These are phyloP conservation scores for Rosalia funebris DNA, from an alignment of 2,888 invertebrate species.

Conservation along the genomic window DNA sequence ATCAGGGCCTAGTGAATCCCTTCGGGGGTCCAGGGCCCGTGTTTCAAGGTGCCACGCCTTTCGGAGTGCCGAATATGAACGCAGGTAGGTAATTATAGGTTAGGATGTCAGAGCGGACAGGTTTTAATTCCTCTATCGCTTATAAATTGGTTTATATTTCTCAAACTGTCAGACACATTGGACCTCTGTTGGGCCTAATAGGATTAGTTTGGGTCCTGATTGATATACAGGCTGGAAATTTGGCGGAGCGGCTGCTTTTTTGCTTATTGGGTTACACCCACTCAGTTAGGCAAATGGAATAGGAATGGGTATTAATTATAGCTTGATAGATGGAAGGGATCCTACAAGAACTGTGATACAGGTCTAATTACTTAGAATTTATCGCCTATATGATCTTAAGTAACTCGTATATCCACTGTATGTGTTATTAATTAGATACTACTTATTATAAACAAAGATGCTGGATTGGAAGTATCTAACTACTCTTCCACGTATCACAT, in stretches of 20 bases:
- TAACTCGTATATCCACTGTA: no score
- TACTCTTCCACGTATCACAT: no score
- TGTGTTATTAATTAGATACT: no score
- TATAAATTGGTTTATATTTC: constrained; percentile 38
- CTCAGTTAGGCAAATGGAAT: not conserved
- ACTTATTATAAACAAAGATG: no score
- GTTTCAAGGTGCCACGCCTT: constrained; percentile 73
- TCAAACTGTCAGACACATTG: constrained; percentile 25
- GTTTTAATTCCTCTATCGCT: constrained; percentile 33
- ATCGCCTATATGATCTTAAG: no score
- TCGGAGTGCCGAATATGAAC: constrained; percentile 62
- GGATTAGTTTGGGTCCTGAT: constrained; percentile 2
- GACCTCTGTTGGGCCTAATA: not conserved
- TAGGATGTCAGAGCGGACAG: constrained; percentile 36
- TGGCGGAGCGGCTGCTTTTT: no score
- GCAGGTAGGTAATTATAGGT: constrained; percentile 63
- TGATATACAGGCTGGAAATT: constrained; percentile 10
- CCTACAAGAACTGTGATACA: not conserved
- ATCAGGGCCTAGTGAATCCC: constrained; percentile 70
- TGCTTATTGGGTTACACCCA: constrained; percentile 20
- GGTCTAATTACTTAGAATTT: no score
- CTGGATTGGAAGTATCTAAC: no score
- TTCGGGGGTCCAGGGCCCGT: constrained; percentile 70
- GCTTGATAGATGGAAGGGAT: not conserved
- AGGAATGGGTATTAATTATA: constrained; percentile 3